Conservation (phyloP, 2,797 vertebrate genomes). For the Cossypha heuglini region DNA sequence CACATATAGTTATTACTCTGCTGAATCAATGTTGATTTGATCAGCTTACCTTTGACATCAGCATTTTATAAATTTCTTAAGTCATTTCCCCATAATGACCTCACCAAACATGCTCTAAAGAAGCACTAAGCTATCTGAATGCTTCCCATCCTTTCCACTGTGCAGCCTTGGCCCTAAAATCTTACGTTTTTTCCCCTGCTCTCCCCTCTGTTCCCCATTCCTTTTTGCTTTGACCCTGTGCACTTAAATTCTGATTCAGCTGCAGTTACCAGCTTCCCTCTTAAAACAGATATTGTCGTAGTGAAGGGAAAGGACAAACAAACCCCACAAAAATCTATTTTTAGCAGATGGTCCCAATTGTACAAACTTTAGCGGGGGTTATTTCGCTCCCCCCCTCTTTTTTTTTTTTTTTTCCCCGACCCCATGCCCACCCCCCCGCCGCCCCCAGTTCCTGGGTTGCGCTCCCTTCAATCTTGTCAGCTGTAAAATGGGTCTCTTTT, state of each 20-base stretch:
- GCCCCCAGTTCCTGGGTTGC: slow-evolving; percentile 23
- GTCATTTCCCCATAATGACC: slow-evolving; percentile 34
- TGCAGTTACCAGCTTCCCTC: neutral
- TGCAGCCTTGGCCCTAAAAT: neutral
- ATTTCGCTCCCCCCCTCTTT: neutral
- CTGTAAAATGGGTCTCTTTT: slow-evolving; percentile 81
- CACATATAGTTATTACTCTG: neutral
- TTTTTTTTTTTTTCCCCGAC: neutral
- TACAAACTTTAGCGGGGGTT: slow-evolving; percentile 31
- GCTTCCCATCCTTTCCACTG: neutral
- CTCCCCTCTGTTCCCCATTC: neutral
- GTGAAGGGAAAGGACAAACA: neutral
- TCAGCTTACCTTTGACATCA: slow-evolving; percentile 19
- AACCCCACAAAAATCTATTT: slow-evolving; percentile 29
- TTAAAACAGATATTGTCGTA: neutral
- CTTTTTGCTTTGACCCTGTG: neutral
- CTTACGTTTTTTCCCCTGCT: neutral
- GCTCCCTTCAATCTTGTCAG: slow-evolving; percentile 76
- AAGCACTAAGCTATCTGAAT: neutral
- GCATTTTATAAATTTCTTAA: slow-evolving; percentile 45
- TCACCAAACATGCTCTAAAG: neutral
- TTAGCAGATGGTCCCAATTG: slow-evolving; percentile 58
- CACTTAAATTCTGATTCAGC: neutral
- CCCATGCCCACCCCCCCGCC: too few species aligned
- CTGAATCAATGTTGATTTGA: slow-evolving; percentile 30